A percentile compares a stretch with the other conserved stretches of the same genome.
These are phyloP conservation scores for Tapirus terrestris DNA, from an alignment of 2,113 vertebrate genomes.

Conservation along the genomic window DNA sequence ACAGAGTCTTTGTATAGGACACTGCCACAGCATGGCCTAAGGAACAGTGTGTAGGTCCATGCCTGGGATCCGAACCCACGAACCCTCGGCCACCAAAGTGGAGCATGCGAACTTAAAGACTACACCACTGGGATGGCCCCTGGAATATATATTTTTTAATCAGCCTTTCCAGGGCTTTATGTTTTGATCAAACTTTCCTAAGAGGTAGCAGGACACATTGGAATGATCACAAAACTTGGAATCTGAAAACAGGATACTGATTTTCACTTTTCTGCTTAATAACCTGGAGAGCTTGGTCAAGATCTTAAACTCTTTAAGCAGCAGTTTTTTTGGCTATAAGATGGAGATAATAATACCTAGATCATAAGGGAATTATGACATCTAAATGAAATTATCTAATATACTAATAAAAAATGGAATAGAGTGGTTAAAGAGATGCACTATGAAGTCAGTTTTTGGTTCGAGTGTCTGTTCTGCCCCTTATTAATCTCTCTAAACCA, in stretches of 20 bases:
- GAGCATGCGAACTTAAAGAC: too few relatives aligned
- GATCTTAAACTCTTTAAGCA: background rate
- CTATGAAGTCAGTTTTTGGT: background rate
- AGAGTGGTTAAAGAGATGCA: background rate
- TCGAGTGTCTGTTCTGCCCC: background rate
- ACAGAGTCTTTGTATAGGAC: too few relatives aligned
- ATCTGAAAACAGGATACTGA: slow-evolving; percentile 18
- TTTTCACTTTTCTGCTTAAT: background rate
- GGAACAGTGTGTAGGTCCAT: too few relatives aligned
- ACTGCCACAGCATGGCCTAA: too few relatives aligned
- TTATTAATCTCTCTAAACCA: background rate
- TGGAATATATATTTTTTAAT: too few relatives aligned
- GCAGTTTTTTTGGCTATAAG: background rate
- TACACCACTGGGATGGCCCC: too few relatives aligned
- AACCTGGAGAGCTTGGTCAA: background rate
- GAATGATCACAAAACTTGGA: background rate
- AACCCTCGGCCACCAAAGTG: too few relatives aligned
- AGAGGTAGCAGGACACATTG: background rate
- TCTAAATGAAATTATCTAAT: background rate
- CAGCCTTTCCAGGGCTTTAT: too few relatives aligned
- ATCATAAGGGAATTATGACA: background rate
- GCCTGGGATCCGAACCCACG: too few relatives aligned
- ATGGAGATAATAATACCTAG: background rate
- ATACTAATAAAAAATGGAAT: background rate
- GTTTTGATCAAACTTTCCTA: background rate